Evolutionary conservation across 2,797 vertebrate genomes (phyloP), one percentile per base, ranked within the genome.

Genomic region (Myotis daubentonii): DNA sequence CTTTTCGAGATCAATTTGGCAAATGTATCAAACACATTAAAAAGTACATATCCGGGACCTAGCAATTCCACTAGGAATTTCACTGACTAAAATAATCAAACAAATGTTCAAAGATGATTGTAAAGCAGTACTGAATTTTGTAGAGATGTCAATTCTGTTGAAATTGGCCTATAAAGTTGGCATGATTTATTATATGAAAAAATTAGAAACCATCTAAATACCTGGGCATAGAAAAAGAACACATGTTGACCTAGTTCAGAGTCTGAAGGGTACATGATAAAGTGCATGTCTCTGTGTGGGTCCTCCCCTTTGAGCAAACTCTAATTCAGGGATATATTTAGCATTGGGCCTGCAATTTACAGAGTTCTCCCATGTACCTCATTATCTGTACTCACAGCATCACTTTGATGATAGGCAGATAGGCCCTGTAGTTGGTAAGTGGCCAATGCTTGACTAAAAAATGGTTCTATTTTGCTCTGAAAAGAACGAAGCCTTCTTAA

Each of bases 401-500:
- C 68, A 57, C 38, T 66, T 80, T 90, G 60, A 72, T 6, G 12
- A 49, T 10, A 86, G 15, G 44, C 28, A 78, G 68, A 22, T 33
- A 81, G 92, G 38, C 71, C 30, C 47, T 86, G 10, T 53, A 62
- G 78, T 80, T 53, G 72, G 44, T 30, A 53, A 62, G 51, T 62
- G 44, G 47, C 22, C 33, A 68, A 25, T 33, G 65, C 33, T 66
- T 3, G 36, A 47, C 60, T 62, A n/a, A 89, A 93, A 88, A 62
- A 15, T 5, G 49, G 36, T 75, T 44, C 23, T 28, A 19, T 22
- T 93, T 95, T 94, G 9, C 19, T 74, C n/a, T 76, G 78, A 70
- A 87, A 93, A 95, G 72, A 86, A 38, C 8, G 44, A 76, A 66
- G 30, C 11, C 65, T 89, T 23, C 49, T 95, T 92, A 90, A 70